Base-by-base conservation (phyloP, 2,113 vertebrate species). In the Atherinomorus stipes region DNA sequence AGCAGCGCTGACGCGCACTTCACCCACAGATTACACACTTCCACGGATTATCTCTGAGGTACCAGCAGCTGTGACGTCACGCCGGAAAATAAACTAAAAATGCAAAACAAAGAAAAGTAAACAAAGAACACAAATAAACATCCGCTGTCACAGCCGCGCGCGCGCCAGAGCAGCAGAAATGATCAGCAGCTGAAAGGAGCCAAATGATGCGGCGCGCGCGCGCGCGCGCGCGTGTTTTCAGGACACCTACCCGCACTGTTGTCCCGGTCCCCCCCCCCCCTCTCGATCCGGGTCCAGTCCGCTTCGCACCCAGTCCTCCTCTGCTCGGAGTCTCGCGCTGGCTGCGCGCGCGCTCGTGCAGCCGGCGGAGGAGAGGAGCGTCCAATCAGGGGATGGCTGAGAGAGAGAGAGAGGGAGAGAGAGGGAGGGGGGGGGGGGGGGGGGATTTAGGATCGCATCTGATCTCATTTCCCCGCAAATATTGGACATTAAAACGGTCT, bases 341-440 rank as follows among this genome's bases (percentile, higher is more conserved):
- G 50, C 28, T 4, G 40, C 51, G 11, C 64, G 47, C n/a, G 51
- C 38, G 64, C 82, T 76, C 64, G 23, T 9, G 83, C 56, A 13
- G 53, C 28, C 38, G 31, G 66, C 2, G 70, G 78, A 60, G 60
- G 66, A 80, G 59, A 78, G 64, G 64, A 58, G 58, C 22, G 68
- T 7, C 91, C 91, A 93, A 93, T 91, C 80, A 89, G 85, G 10
- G 37, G 59, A 50, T 25, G 56, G 25, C 49, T 65, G 49, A 28
- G 13, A 23, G 31, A 34, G 31, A 34, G 31, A 34, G 31, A 34
- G 31, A 34, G 5, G 9, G 31, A 34, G 31, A 34, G 31, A 7
- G 31, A 34, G 31, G 9, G 31, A 4, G 28, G n/a, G n/a, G n/a
- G n/a, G n/a, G n/a, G n/a, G n/a, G n/a, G n/a, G n/a, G n/a, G n/a